Base-by-base conservation (phyloP, 2,113 vertebrate genomes). In the Macquaria australasica region DNA sequence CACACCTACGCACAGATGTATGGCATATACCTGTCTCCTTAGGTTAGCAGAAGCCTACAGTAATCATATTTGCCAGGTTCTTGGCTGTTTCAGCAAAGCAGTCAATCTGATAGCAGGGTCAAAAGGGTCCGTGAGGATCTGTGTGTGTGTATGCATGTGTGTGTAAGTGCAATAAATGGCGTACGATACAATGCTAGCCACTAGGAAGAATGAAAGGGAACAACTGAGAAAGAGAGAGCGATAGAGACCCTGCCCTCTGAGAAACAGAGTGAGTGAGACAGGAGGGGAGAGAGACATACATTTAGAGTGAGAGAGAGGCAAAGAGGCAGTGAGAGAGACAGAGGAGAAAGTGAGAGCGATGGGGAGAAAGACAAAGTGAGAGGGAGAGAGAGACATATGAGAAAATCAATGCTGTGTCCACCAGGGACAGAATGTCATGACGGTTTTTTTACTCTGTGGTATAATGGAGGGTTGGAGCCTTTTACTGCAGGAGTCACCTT, bases 401-500 rank as follows among this genome's bases (percentile, higher is more conserved):
- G 86, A 93, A 94, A 94, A 94, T 95, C 94, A 85, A 94, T 95
- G 93, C 78, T 69, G 83, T 82, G 91, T 95, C 91, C 94, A 94
- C 92, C 72, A 89, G 93, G 94, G 91, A 94, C 90, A 89, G 86
- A 92, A 93, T 93, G 92, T 94, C 94, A 94, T 87, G 90, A 82
- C 81, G 88, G 80, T 70, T 90, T 90, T 88, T 91, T 83, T 70
- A 89, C 81, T 86, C 72, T 28, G 66, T 88, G 88, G 81, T 84
- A 79, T 91, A 94, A 94, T 93, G 93, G 89, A 91, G 87, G 90
- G 82, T 51, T 89, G 85, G 80, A 91, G 91, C 87, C 77, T 93
- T 90, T 93, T 94, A 94, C 90, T 90, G 92, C 91, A 91, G 86
- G 87, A 92, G 93, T 95, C 94, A 94, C 93, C 94, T 95, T 93